phyloP scores from a whole-genome alignment of 2,888 invertebrate genomes.

The Drosophila paracracens region DNA sequence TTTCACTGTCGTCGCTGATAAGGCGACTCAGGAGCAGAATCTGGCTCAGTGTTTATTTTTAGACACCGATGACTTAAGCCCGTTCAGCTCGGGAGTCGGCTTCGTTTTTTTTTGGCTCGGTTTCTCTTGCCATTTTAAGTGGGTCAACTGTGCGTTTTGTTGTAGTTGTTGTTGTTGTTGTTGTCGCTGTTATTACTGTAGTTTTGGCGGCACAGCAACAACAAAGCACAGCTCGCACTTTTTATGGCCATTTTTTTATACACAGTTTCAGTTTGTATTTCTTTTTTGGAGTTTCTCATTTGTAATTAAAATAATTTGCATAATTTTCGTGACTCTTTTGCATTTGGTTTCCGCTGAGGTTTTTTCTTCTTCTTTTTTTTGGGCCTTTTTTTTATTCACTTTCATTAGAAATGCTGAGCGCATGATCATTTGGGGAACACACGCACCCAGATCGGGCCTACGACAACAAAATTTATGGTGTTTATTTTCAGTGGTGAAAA shows the following conservation, averaged over 20 bases:
- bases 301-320: slow-evolving; percentile 81
- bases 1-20: slow-evolving; percentile 73
- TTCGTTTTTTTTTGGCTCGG: slow-evolving; percentile 17
- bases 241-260: slow-evolving; percentile 48
- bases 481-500: slow-evolving; percentile 55
- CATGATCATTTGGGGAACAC: slow-evolving; percentile 1
- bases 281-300: slow-evolving; percentile 62
- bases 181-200: slow-evolving; percentile 5
- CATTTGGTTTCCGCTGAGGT: slow-evolving; percentile 49
- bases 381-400: slow-evolving; percentile 63
- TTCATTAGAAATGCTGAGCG: slow-evolving; percentile 78
- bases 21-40: slow-evolving; percentile 55
- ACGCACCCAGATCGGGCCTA: slow-evolving; percentile 53
- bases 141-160: slow-evolving; percentile 56
- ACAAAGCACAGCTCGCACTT: slow-evolving; percentile 61
- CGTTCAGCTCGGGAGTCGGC: slow-evolving; percentile 10
- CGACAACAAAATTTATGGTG: slow-evolving; percentile 70
- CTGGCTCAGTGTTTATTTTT: slow-evolving; percentile 67
- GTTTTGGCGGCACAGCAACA: slow-evolving; percentile 32
- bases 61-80: slow-evolving; percentile 62
- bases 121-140: slow-evolving; percentile 76
- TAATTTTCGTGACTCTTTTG: slow-evolving; percentile 71
- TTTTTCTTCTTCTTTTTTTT: slow-evolving; percentile 5
- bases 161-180: slow-evolving; percentile 6
- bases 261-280: slow-evolving; percentile 13